Conservation (phyloP, 2,888 invertebrate species). For the Eumacrocentrus americanus region DNA sequence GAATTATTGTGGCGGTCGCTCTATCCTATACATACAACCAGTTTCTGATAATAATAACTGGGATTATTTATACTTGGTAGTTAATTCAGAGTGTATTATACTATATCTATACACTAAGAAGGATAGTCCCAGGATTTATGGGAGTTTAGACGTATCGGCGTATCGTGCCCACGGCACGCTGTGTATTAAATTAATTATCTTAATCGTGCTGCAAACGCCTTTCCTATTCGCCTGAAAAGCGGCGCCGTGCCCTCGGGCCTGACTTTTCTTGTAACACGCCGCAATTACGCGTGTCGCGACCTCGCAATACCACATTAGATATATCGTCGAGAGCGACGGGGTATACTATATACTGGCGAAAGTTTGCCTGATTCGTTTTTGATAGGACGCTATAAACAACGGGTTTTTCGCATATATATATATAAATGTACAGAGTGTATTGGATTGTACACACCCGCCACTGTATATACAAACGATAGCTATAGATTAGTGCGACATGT, state of each 20-base stretch:
- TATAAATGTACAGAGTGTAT: not conserved
- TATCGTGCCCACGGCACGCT: conserved; percentile 35
- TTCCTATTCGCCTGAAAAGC: conserved; percentile 30
- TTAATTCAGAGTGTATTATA: not conserved
- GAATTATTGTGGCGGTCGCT: conserved; percentile 17
- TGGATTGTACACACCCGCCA: not conserved
- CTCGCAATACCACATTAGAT: conserved; percentile 15
- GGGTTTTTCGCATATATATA: not conserved
- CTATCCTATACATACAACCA: conserved; percentile 21
- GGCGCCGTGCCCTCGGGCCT: not conserved
- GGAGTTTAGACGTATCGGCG: conserved; percentile 22
- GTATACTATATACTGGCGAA: not conserved
- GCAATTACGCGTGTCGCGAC: conserved; percentile 16
- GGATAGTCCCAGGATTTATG: conserved; percentile 35
- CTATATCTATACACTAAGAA: not conserved
- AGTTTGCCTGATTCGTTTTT: conserved; percentile 14
- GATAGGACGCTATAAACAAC: conserved; percentile 17
- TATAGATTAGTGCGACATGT: too few relatives aligned
- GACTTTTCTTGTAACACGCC: conserved; percentile 7
- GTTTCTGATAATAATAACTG: conserved; percentile 28
- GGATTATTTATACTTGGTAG: conserved; percentile 23
- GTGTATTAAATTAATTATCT: conserved; percentile 55
- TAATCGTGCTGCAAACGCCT: conserved; percentile 50
- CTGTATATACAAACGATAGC: not conserved
- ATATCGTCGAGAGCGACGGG: not conserved